These are phyloP conservation scores for Drosophila quinaria DNA, from an alignment of 2,888 invertebrate genomes.

Conservation along the genomic window DNA sequence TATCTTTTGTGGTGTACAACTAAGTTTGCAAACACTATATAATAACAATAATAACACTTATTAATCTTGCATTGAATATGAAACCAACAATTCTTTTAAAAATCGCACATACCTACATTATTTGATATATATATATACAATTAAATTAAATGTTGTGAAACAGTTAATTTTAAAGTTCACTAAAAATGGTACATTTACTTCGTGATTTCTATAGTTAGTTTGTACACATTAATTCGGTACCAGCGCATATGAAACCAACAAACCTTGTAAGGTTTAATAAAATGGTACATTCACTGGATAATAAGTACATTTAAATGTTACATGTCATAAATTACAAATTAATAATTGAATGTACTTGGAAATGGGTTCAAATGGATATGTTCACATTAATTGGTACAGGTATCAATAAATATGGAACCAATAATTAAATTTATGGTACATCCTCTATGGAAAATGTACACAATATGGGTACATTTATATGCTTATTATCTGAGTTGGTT, in stretches of 20 bases:
- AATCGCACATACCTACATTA: not conserved
- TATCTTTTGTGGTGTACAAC: not conserved
- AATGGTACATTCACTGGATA: not conserved
- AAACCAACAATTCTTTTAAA: not conserved
- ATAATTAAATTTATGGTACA: not conserved
- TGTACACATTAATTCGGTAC: not conserved
- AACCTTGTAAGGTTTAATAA: not conserved
- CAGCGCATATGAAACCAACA: too few relatives aligned
- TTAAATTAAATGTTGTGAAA: not conserved
- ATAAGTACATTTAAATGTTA: constrained; percentile 1
- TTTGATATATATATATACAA: not conserved
- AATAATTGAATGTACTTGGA: not conserved
- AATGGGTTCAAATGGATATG: not conserved
- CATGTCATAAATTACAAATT: not conserved
- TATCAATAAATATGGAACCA: not conserved
- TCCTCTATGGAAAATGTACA: constrained; percentile 4
- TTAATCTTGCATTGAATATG: not conserved
- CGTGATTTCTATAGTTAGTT: not conserved
- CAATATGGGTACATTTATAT: constrained; percentile 7
- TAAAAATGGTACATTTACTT: not conserved
- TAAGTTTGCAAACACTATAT: not conserved
- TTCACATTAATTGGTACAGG: not conserved
- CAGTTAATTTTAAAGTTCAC: not conserved
- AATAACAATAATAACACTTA: not conserved
- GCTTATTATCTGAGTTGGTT: constrained; percentile 15